Base-by-base conservation (phyloP, 2,797 vertebrate species). In the Melanotaenia trifasciata region DNA sequence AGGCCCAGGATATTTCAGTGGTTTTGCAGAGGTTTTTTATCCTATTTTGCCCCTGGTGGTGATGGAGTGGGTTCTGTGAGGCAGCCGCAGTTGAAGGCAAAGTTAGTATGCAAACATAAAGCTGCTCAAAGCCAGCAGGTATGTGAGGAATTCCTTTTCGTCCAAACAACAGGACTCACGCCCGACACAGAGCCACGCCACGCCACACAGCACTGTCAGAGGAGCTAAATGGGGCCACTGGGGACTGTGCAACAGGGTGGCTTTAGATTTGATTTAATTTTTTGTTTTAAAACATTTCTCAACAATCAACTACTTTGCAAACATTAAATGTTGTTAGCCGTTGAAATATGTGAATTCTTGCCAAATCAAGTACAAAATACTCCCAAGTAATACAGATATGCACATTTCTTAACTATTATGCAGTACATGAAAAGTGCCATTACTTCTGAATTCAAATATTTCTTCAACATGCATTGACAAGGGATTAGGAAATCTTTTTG, bases 91-190 rank as follows among this genome's bases (percentile, higher is more conserved):
- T 76, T 66, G 85, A 89, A 88, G 89, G 84, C 86, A 88, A 67
- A 81, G 85, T 87, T 79, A 88, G 86, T 85, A 84, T 81, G 87
- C 87, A 76, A 81, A 81, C 85, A 91, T 89, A 92, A 90, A 91
- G 90, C 90, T 86, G 87, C 86, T 90, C 87, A 92, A 92, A 92
- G 91, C 90, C 91, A 89, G 89, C 92, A 93, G 94, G 91, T 94
- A 92, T 93, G 90, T 84, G 90, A 90, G 92, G 93, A 93, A 93
- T 93, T 90, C 91, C 84, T 92, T 89, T 92, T 88, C 78, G 58
- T 92, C 88, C 89, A 93, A 93, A 93, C 92, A 92, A 91, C 88
- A 84, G 87, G 84, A 90, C 88, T 91, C 81, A 64, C 66, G 80
- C 82, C 88, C 79, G 64, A 86, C 83, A 87, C 81, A 68, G 80